phyloP scores from a whole-genome alignment of 2,888 invertebrate genomes.

The Cepaea hortensis region DNA sequence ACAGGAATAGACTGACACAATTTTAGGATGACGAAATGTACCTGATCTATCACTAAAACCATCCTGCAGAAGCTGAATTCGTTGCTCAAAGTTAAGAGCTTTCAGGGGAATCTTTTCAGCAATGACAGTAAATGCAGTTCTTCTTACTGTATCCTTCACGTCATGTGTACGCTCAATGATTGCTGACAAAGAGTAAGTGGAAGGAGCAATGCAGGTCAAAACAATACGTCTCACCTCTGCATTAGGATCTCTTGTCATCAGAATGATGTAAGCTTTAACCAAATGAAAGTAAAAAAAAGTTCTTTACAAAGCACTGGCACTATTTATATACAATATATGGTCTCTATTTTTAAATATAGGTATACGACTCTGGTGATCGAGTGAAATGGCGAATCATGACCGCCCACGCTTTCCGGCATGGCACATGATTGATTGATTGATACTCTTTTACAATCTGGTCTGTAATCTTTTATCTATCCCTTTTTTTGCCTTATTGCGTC shows the following conservation, averaged over 20 bases:
- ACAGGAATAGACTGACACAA: background rate
- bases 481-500: too few species aligned
- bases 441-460: too few species aligned
- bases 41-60: conserved; percentile 82
- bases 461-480: too few species aligned
- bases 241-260: conserved; percentile 82
- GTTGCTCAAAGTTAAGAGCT: conserved; percentile 82
- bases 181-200: conserved; percentile 83
- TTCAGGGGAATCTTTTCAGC: conserved; percentile 79
- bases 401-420: too few species aligned
- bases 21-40: conserved; percentile 40
- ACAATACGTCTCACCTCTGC: conserved; percentile 85
- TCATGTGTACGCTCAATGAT: conserved; percentile 86
- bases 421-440: too few species aligned
- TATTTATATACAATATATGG: too few species aligned
- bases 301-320: too few species aligned
- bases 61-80: conserved; percentile 81
- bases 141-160: conserved; percentile 86
- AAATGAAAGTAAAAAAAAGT: background rate
- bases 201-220: conserved; percentile 85
- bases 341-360: too few species aligned
- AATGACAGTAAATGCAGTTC: conserved; percentile 79
- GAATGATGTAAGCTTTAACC: conserved; percentile 69
- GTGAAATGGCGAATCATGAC: too few species aligned
- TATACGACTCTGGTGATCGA: too few species aligned